Conservation (phyloP, 2,888 invertebrate genomes). For the Sarcophaga caerulescens region DNA sequence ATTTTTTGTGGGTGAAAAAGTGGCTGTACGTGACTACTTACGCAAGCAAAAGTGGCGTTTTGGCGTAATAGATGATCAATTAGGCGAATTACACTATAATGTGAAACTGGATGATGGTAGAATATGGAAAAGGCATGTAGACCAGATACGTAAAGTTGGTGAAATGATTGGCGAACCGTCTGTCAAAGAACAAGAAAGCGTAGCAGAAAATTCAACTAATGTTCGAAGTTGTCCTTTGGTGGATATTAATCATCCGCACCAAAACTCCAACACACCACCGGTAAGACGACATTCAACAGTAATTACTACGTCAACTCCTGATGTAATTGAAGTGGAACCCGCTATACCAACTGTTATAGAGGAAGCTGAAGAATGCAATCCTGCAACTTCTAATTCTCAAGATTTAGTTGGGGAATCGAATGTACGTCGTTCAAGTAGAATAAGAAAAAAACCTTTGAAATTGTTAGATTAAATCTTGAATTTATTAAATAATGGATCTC, state of each 20-base stretch:
- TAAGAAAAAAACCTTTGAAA: background rate
- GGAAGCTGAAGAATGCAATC: no score
- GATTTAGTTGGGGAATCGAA: background rate
- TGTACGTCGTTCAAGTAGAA: constrained; percentile 4
- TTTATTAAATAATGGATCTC: no score
- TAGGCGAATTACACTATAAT: constrained; percentile 17
- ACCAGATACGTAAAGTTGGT: constrained; percentile 4
- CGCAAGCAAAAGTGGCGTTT: background rate
- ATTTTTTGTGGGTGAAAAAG: constrained; percentile 3
- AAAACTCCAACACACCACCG: background rate
- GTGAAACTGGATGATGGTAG: constrained; percentile 18
- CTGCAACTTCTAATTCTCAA: background rate
- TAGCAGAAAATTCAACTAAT: background rate
- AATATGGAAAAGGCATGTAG: background rate
- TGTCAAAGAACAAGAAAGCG: no score
- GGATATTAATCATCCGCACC: background rate
- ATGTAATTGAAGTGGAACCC: background rate
- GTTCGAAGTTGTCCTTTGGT: background rate
- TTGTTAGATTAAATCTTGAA: background rate
- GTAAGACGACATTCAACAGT: background rate
- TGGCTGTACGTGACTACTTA: constrained; percentile 8
- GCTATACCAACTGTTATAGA: background rate
- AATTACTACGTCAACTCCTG: background rate
- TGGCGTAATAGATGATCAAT: constrained; percentile 13
- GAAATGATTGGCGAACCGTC: no score